phyloP scores from a whole-genome alignment of 2,113 vertebrate genomes.

The Struthio camelus region DNA sequence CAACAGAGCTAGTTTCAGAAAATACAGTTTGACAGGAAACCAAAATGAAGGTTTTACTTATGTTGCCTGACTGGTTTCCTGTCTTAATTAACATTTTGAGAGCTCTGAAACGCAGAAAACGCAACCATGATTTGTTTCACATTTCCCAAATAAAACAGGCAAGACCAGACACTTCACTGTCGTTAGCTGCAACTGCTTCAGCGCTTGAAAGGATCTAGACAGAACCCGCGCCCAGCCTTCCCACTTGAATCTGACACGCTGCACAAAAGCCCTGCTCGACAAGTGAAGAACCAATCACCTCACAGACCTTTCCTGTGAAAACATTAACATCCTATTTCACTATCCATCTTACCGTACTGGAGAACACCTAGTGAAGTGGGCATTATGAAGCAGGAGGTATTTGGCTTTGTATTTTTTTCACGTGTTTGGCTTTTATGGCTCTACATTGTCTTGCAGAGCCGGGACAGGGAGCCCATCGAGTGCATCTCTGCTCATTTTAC shows the following conservation, averaged over 20 bases:
- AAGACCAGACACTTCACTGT: neutral
- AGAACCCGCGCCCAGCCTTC: neutral
- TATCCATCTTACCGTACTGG: neutral
- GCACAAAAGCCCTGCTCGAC: neutral
- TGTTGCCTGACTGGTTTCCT: slow-evolving; percentile 11
- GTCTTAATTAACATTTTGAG: slow-evolving; percentile 1
- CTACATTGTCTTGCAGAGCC: neutral
- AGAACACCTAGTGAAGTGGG: accelerated
- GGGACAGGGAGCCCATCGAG: neutral
- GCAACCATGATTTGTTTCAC: neutral
- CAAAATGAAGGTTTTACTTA: slow-evolving; percentile 19
- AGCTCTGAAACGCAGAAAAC: neutral
- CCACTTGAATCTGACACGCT: neutral
- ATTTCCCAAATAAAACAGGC: neutral
- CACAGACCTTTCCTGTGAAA: neutral
- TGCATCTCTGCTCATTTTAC: neutral
- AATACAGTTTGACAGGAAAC: slow-evolving; percentile 43
- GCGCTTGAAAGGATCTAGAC: neutral
- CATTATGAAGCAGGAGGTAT: neutral
- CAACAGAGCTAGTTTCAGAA: slow-evolving; percentile 33
- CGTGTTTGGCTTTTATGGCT: neutral
- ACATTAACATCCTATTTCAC: neutral
- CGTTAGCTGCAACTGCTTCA: neutral
- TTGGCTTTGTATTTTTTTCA: neutral
- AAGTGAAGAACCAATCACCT: neutral